Evolutionary conservation across 2,888 invertebrate species (phyloP).

Genomic region (Sipunculus nudus): DNA sequence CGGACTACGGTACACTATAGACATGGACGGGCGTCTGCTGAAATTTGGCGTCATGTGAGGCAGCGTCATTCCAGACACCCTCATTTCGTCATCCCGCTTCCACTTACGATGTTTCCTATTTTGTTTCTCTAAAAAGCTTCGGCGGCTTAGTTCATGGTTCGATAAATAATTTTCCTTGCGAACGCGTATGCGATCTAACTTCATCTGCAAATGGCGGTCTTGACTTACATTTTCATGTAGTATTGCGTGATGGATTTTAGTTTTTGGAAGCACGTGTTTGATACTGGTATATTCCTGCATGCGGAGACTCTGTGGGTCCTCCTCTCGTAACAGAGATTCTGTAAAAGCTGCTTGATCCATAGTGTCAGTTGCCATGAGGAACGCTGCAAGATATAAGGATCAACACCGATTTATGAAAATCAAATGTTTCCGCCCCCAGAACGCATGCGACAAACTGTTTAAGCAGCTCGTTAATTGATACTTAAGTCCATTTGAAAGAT

Average conservation of each 20-base stretch:
- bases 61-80: conserved; percentile 50
- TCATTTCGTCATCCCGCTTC: conserved; percentile 52
- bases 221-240: conserved; percentile 53
- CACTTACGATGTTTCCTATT: conserved; percentile 52
- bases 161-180: conserved; percentile 42
- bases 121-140: conserved; percentile 50
- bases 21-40: conserved; percentile 42
- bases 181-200: conserved; percentile 41
- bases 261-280: conserved; percentile 53
- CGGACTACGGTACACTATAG: conserved; percentile 15
- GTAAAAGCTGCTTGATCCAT: no score
- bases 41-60: conserved; percentile 38
- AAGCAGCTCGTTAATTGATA: no score
- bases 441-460: no score
- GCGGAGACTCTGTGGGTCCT: conserved; percentile 38
- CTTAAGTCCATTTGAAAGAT: no score
- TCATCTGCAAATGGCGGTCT: conserved; percentile 50
- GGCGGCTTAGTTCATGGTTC: conserved; percentile 47
- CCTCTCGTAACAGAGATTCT: no score
- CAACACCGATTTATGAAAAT: no score
- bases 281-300: conserved; percentile 52
- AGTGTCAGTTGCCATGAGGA: no score
- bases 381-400: no score
- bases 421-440: no score
- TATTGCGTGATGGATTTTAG: conserved; percentile 51